Evolutionary conservation across 2,888 invertebrate species (phyloP).

Genomic region (Deilephila elpenor): DNA sequence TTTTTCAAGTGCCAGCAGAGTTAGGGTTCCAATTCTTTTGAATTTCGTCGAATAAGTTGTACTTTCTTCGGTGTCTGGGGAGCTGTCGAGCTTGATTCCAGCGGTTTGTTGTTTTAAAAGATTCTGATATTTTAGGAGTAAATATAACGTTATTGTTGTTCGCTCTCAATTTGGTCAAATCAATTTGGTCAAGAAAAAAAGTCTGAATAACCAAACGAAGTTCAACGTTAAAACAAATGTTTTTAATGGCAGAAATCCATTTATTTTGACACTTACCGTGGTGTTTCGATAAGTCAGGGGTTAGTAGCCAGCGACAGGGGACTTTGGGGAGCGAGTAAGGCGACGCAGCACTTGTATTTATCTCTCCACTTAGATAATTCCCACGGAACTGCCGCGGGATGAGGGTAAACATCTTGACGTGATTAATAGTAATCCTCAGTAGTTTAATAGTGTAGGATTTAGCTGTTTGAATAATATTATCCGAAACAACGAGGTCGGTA

Average conservation of each 20-base stretch:
- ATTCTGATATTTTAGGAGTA: background rate
- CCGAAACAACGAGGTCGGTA: slow-evolving; percentile 55
- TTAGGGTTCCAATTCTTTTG: background rate
- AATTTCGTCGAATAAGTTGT: background rate
- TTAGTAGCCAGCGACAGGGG: slow-evolving; percentile 49
- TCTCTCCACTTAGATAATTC: slow-evolving; percentile 79
- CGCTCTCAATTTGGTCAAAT: background rate
- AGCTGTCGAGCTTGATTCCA: background rate
- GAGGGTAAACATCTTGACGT: slow-evolving; percentile 82
- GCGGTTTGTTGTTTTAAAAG: background rate
- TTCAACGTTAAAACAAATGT: no score
- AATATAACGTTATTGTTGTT: background rate
- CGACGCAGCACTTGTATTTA: slow-evolving; percentile 69
- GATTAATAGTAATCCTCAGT: slow-evolving; percentile 80
- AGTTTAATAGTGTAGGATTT: slow-evolving; percentile 79
- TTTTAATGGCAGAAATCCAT: background rate
- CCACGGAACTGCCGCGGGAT: slow-evolving; percentile 74
- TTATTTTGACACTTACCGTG: background rate
- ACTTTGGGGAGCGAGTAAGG: slow-evolving; percentile 52
- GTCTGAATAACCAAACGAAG: background rate
- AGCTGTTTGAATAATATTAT: slow-evolving; percentile 75
- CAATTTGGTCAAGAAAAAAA: background rate
- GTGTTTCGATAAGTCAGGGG: background rate
- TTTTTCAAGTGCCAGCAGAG: slow-evolving; percentile 5
- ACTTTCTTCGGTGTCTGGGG: background rate